Base-by-base conservation (phyloP, 2,888 invertebrate genomes). In the Elmis aenea region DNA sequence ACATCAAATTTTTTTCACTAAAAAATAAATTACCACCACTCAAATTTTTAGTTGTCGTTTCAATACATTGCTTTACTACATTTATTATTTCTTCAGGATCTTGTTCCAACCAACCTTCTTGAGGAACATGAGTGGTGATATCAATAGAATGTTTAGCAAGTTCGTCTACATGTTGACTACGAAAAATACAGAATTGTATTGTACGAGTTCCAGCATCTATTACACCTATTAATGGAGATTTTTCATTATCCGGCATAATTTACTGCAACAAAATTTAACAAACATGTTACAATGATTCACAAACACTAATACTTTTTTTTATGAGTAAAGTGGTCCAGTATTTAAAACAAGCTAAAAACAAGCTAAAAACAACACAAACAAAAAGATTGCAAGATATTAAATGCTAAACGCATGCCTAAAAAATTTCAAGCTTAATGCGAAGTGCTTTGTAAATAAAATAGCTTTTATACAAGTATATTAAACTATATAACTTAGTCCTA, bases 121-220 rank as follows among this genome's bases (percentile, higher is more conserved):
- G 78, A 0, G 93, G 91, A 50, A 79, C 82, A 3, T 82, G 71
- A 48, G 86, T 83, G 5, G 79, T 76, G 29, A 94, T 81, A 61
- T 92, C 88, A 14, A 87, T 76, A 58, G 88, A 84, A 67, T 90
- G 83, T 3, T 84, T 80, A 0, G 81, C 81, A 25, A 94, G 65
- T 65, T 93, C 84, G 46, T 85, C 81, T 11, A 85, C 81, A 24
- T 83, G 79, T 38, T 84, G 83, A 10, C 84, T 83, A 56, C 79
- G 79, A 64, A 81, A 88, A 46, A 89, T 75, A 81, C 86, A 69
- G 27, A 68, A 66, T 57, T 55, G 55, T 9, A 68, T 62, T 1
- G 89, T 89, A 55, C 89, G 86, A n/a, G 96, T 95, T 45, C 96
- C 95, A 62, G 94, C 93, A 63, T 96, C 94, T 40, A 97, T 86